Evolutionary conservation across 1,140 invertebrate genomes (phyloP).

Genomic region (Andricus grossulariae): DNA sequence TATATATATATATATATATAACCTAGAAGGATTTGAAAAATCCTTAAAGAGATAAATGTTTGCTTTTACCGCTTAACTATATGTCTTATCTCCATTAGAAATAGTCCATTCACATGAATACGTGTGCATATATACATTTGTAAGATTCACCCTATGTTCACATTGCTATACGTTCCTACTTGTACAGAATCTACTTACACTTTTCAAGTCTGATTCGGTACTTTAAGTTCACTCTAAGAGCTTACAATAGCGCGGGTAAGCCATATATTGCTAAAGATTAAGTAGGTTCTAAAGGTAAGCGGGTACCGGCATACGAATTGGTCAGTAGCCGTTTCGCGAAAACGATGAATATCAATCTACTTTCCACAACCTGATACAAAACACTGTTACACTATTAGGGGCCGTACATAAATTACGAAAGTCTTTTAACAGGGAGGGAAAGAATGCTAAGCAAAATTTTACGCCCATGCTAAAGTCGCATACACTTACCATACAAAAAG

Average conservation of each 20-base stretch:
- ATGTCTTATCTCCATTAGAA: constrained; percentile 5
- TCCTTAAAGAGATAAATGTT: neutral
- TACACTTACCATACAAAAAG: too few relatives aligned
- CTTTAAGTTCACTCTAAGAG: neutral
- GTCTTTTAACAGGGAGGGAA: too few relatives aligned
- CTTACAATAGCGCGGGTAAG: neutral
- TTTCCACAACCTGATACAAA: neutral
- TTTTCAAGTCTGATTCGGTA: constrained; percentile 1
- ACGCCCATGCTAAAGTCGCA: too few relatives aligned
- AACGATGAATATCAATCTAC: neutral
- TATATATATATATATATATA: too few relatives aligned
- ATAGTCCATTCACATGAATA: neutral
- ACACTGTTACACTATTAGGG: too few relatives aligned
- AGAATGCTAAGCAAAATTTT: too few relatives aligned
- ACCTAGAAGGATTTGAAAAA: too few relatives aligned
- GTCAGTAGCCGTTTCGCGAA: neutral
- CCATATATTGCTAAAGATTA: constrained; percentile 4
- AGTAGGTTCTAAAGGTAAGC: constrained; percentile 1
- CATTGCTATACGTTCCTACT: neutral
- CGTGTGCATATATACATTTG: neutral
- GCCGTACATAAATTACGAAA: too few relatives aligned
- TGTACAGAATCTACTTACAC: neutral
- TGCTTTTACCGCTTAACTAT: neutral
- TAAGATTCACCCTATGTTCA: neutral
- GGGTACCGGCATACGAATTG: neutral